Evolutionary conservation across 2,888 invertebrate genomes (phyloP).

Genomic region (Clepsis dumicolana): DNA sequence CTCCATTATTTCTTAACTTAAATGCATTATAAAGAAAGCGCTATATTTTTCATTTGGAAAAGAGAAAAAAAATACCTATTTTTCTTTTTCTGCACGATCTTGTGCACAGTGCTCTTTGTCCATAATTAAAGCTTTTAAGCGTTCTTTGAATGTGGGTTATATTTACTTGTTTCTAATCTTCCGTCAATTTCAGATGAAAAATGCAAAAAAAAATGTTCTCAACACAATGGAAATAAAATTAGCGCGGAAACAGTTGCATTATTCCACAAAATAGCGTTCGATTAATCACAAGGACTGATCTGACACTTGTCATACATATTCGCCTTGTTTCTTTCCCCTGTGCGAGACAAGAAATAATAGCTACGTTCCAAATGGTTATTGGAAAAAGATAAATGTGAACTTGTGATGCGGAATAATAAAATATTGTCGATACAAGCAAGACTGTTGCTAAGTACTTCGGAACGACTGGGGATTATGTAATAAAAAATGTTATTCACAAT

Average conservation of each 20-base stretch:
- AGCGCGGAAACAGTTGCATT: conserved; percentile 5
- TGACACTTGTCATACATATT: conserved; percentile 37
- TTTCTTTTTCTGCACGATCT: too few species aligned
- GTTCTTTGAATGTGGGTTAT: too few species aligned
- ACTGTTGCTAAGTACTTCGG: conserved; percentile 29
- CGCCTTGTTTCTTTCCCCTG: conserved; percentile 41
- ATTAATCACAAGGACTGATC: conserved; percentile 34
- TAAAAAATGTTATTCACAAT: conserved; percentile 10
- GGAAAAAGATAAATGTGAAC: conserved; percentile 48
- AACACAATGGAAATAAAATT: conserved; percentile 10
- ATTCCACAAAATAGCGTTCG: conserved; percentile 21
- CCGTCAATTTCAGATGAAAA: background rate
- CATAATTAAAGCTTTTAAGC: too few species aligned
- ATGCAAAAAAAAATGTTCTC: background rate
- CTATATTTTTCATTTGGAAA: too few species aligned
- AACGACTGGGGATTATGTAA: conserved; percentile 12
- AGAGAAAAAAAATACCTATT: too few species aligned
- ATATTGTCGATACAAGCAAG: conserved; percentile 30
- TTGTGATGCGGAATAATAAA: conserved; percentile 40
- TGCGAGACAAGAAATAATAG: conserved; percentile 44
- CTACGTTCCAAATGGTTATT: conserved; percentile 46
- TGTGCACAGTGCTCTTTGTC: too few species aligned
- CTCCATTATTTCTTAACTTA: too few species aligned
- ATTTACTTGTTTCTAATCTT: background rate
- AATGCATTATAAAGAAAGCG: too few species aligned